These are phyloP conservation scores for Philaethria dido DNA, from an alignment of 2,888 invertebrate species.

Conservation along the genomic window DNA sequence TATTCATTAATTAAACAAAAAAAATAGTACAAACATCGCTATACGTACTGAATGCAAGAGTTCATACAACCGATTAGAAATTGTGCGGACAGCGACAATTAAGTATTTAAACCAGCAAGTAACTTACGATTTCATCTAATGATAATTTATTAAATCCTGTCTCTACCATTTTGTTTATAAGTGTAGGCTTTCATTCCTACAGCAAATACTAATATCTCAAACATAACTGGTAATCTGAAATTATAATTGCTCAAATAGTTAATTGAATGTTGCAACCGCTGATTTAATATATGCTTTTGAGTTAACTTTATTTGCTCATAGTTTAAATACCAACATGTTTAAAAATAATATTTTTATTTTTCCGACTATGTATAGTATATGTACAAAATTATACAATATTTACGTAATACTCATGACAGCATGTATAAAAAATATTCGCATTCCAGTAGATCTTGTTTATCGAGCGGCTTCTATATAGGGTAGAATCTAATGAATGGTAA, in stretches of 20 bases:
- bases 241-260: neutral
- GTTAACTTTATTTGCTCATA: neutral
- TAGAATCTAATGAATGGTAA: slow-evolving; percentile 74
- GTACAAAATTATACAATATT: slow-evolving; percentile 41
- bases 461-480: slow-evolving; percentile 68
- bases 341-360: neutral
- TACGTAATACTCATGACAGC: slow-evolving; percentile 61
- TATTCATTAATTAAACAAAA: slow-evolving; percentile 37
- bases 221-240: neutral
- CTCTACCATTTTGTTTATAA: slow-evolving; percentile 40
- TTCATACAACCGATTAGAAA: slow-evolving; percentile 37
- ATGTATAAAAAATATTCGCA: slow-evolving; percentile 57
- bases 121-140: slow-evolving; percentile 42
- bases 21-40: slow-evolving; percentile 42
- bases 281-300: neutral
- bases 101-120: slow-evolving; percentile 40
- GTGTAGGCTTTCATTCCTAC: slow-evolving; percentile 15
- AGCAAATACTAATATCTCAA: neutral
- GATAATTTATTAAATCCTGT: slow-evolving; percentile 41
- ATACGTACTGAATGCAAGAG: slow-evolving; percentile 45
- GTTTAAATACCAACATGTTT: neutral
- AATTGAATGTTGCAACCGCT: neutral
- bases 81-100: slow-evolving; percentile 43
- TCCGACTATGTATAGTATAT: neutral
- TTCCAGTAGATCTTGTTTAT: slow-evolving; percentile 61